Percentiles rank a stretch among this genome's conserved stretches.
Conservation (phyloP, 2,113 vertebrate genomes). For the Odontesthes bonariensis region DNA sequence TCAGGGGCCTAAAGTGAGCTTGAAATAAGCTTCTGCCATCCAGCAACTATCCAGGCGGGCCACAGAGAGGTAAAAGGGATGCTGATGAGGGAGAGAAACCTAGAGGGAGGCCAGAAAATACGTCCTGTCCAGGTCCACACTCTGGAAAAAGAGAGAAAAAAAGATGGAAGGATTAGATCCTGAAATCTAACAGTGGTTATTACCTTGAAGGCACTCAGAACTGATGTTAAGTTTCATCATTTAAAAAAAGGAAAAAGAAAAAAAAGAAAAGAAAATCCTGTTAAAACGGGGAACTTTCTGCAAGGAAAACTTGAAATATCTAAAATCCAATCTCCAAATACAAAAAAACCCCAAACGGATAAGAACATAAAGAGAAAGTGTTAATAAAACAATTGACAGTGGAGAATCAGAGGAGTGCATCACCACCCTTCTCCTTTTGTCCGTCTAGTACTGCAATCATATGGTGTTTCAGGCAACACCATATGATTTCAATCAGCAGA, state of each 20-base stretch:
- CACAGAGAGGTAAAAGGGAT: slow-evolving; percentile 15
- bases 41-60: slow-evolving; percentile 40
- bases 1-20: slow-evolving; percentile 31
- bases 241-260: background rate
- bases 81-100: slow-evolving; percentile 19
- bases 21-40: slow-evolving; percentile 57
- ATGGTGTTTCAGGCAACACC: slow-evolving; percentile 73
- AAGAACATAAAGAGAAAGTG: background rate
- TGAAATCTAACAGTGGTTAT: background rate
- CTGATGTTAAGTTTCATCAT: background rate
- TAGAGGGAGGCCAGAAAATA: background rate
- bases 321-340: background rate
- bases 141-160: slow-evolving; percentile 42
- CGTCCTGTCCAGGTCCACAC: slow-evolving; percentile 10
- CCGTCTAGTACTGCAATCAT: slow-evolving; percentile 56
- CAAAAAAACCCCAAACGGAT: background rate
- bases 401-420: background rate
- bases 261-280: background rate
- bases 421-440: slow-evolving; percentile 40
- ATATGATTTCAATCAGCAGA: slow-evolving; percentile 79
- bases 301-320: background rate
- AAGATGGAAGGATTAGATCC: slow-evolving; percentile 10
- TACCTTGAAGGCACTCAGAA: background rate
- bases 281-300: background rate
- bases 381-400: slow-evolving; percentile 9